Evolutionary conservation across 2,113 vertebrate genomes (phyloP).

Genomic region (Eretmochelys imbricata): DNA sequence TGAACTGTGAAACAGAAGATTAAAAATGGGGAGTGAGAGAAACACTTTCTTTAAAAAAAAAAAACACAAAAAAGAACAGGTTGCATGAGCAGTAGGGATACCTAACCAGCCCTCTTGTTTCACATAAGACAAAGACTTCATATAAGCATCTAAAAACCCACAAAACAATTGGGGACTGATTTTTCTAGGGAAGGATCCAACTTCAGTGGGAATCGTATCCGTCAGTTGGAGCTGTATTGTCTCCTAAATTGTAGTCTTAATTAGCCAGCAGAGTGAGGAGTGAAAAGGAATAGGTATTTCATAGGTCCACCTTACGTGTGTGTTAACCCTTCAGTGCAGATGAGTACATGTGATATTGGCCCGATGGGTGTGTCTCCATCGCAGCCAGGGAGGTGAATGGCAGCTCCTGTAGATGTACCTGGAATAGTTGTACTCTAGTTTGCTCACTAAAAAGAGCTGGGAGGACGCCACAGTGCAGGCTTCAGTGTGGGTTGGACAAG

Average conservation of each 20-base stretch:
- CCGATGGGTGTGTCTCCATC: background rate
- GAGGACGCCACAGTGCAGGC: too few species aligned
- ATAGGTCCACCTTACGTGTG: background rate
- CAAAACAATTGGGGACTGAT: background rate
- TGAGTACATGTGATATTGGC: background rate
- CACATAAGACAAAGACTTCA: background rate
- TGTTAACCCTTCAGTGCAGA: background rate
- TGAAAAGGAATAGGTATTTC: background rate
- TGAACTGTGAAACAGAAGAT: background rate
- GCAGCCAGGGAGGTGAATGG: too few species aligned
- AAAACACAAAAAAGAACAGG: background rate
- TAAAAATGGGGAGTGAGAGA: background rate
- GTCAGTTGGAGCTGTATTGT: background rate
- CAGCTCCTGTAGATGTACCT: too few species aligned
- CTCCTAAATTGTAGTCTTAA: background rate
- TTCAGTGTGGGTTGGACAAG: too few species aligned
- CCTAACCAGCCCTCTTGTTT: background rate
- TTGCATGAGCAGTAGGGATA: background rate
- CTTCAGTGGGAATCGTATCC: background rate
- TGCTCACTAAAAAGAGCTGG: too few species aligned
- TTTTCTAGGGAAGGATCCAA: background rate
- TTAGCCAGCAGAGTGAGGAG: background rate
- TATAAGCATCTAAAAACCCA: background rate
- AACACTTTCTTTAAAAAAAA: background rate
- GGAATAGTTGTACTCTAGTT: too few species aligned